Conservation (phyloP, 2,888 invertebrate genomes). For the Synanthedon myopaeformis region DNA sequence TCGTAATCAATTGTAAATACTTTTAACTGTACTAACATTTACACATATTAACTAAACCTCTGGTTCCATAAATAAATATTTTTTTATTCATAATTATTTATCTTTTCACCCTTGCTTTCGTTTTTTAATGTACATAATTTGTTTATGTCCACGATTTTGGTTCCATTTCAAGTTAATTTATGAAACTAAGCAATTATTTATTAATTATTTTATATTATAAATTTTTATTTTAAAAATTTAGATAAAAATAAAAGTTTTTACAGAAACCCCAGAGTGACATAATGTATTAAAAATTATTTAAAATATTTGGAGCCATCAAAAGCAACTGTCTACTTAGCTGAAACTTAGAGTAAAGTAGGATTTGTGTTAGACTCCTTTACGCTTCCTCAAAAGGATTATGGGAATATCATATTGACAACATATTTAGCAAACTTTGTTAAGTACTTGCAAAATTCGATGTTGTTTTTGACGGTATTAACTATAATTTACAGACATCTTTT, state of each 20-base stretch:
- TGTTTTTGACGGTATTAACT: not conserved
- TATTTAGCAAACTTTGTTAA: constrained; percentile 14
- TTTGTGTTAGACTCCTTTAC: constrained; percentile 50
- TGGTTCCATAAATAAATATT: not conserved
- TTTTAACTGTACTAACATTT: no score
- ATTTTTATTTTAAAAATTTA: no score
- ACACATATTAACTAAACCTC: not conserved
- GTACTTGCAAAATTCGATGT: not conserved
- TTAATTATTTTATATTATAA: no score
- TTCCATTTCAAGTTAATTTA: no score
- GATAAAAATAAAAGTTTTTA: no score
- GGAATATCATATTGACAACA: constrained; percentile 48
- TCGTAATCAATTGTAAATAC: no score
- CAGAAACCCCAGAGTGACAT: no score
- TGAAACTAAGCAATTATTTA: no score
- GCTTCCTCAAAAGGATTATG: constrained; percentile 53
- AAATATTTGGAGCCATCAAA: constrained; percentile 60
- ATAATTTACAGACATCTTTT: not conserved
- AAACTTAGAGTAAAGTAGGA: constrained; percentile 66
- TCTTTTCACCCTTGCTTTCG: no score
- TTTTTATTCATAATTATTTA: not conserved
- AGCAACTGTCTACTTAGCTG: constrained; percentile 60
- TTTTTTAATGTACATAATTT: no score
- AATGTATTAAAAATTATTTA: constrained; percentile 21
- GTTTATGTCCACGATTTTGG: no score